phyloP scores from a whole-genome alignment of 1,140 invertebrate genomes.

The Acarapis woodi region DNA sequence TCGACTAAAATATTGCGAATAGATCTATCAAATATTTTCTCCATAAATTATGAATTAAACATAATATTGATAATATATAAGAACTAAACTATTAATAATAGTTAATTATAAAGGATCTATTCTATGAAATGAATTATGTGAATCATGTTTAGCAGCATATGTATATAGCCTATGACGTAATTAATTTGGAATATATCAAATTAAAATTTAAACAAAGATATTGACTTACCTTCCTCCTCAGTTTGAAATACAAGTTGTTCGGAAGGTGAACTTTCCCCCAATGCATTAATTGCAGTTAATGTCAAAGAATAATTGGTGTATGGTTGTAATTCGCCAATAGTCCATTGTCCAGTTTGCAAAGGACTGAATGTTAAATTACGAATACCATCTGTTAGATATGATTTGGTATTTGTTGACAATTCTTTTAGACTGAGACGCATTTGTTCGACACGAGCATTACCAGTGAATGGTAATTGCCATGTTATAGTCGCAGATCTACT shows the following conservation, averaged over 20 bases:
- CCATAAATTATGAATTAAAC: too few species aligned
- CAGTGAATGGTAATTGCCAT: slow-evolving; percentile 19
- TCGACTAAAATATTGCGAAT: too few species aligned
- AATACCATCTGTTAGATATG: background rate
- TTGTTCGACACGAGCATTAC: slow-evolving; percentile 16
- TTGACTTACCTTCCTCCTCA: slow-evolving; percentile 35
- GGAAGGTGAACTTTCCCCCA: slow-evolving; percentile 67
- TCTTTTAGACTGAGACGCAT: slow-evolving; percentile 12
- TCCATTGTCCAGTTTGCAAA: slow-evolving; percentile 40
- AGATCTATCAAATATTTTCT: too few species aligned
- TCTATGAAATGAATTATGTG: too few species aligned
- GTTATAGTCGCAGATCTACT: slow-evolving; percentile 15
- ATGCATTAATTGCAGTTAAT: slow-evolving; percentile 81
- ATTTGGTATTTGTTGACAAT: too few species aligned
- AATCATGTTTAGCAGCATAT: too few species aligned
- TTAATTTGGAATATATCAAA: too few species aligned
- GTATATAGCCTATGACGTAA: too few species aligned
- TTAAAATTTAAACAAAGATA: too few species aligned
- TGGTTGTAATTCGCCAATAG: slow-evolving; percentile 46
- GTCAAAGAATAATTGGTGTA: slow-evolving; percentile 81
- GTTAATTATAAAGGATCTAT: too few species aligned
- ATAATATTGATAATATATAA: too few species aligned
- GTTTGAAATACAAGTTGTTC: slow-evolving; percentile 55
- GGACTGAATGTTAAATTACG: slow-evolving; percentile 21
- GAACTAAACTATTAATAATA: too few species aligned